Conservation (phyloP, 2,797 vertebrate genomes). For the Dipus sagitta region DNA sequence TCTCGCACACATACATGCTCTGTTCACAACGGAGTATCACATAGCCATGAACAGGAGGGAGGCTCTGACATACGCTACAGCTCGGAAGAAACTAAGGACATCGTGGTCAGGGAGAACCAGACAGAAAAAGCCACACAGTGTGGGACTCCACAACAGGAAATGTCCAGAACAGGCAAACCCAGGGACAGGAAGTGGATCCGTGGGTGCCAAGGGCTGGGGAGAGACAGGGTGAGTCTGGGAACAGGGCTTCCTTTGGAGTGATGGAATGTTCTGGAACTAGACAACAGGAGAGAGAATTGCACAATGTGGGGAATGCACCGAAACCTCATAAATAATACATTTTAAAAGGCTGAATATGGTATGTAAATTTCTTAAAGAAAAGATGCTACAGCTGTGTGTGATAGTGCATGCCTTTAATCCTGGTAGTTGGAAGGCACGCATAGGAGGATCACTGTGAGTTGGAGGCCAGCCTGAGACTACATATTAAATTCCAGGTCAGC, state of each 20-base stretch:
- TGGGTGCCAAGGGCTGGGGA: not conserved
- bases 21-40: fast-evolving
- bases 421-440: no score
- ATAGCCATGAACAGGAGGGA: not conserved
- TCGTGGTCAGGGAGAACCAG: fast-evolving
- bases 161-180: not conserved
- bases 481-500: no score
- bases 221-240: not conserved
- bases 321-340: not conserved
- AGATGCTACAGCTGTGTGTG: no score
- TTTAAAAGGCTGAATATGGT: not conserved
- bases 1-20: not conserved
- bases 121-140: not conserved
- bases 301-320: not conserved
- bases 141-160: not conserved
- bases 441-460: no score
- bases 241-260: not conserved
- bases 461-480: no score
- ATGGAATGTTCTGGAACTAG: not conserved
- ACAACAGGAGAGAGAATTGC: no score
- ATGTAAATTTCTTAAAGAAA: not conserved
- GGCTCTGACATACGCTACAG: not conserved
- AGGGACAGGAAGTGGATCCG: fast-evolving
- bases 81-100: fast-evolving
- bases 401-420: no score